These are phyloP conservation scores for Isichthys henryi DNA, from an alignment of 2,113 vertebrate species.

Conservation along the genomic window DNA sequence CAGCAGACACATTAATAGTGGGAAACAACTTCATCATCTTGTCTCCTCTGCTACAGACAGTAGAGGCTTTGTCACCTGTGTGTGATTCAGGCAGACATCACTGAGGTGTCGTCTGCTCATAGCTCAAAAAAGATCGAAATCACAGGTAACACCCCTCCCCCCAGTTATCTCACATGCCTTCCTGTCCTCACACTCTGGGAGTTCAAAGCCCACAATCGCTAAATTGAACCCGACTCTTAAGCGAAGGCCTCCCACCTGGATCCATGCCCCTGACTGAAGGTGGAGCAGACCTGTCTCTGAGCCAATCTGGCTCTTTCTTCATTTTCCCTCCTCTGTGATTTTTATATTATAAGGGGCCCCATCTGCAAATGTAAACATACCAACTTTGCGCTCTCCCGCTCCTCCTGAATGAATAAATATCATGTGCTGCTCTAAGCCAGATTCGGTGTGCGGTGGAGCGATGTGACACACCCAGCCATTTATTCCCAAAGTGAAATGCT, in stretches of 20 bases:
- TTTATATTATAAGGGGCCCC: not conserved
- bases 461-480: not conserved
- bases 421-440: not conserved
- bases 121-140: not conserved
- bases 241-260: not conserved
- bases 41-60: not conserved
- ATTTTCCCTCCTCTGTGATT: not conserved
- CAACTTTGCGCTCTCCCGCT: not conserved
- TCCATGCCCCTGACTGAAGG: not conserved
- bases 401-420: not conserved
- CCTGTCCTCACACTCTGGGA: not conserved
- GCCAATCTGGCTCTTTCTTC: not conserved
- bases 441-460: not conserved
- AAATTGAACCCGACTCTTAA: not conserved
- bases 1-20: not conserved
- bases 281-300: not conserved
- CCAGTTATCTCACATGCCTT: not conserved
- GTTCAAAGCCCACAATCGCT: not conserved
- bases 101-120: not conserved
- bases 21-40: not conserved
- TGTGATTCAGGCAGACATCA: not conserved
- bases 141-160: not conserved
- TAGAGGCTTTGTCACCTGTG: not conserved
- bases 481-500: not conserved
- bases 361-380: not conserved